These are phyloP conservation scores for Sinocyclocheilus maitianheensis DNA, from an alignment of 2,113 vertebrate genomes.

Conservation along the genomic window DNA sequence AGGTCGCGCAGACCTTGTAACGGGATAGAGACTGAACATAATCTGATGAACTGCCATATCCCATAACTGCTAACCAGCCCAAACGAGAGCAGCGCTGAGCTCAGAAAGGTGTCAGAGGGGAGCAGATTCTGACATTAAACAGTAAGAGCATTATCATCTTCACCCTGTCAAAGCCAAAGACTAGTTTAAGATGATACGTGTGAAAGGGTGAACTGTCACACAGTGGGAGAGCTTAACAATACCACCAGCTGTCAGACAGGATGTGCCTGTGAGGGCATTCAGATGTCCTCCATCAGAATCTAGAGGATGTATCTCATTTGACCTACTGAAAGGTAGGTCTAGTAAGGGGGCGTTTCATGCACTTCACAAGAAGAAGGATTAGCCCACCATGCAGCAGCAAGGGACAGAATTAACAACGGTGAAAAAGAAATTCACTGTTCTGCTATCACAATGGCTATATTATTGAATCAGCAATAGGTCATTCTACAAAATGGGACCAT, in stretches of 20 bases:
- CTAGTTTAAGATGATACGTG: constrained; percentile 42
- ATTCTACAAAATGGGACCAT: neutral
- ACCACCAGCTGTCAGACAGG: constrained; percentile 45
- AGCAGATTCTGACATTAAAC: constrained; percentile 45
- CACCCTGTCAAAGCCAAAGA: constrained; percentile 33
- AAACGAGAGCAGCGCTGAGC: constrained; percentile 21
- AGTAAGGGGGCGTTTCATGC: neutral
- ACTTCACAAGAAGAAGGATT: constrained; percentile 63
- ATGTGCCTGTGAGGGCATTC: constrained; percentile 25
- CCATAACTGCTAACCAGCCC: constrained; percentile 19
- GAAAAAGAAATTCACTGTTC: constrained; percentile 45
- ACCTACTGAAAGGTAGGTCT: constrained; percentile 25
- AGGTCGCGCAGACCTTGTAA: constrained; percentile 42
- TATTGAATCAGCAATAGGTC: neutral
- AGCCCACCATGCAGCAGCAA: constrained; percentile 38
- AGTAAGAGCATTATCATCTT: constrained; percentile 43
- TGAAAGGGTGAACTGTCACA: constrained; percentile 38
- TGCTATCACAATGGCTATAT: neutral
- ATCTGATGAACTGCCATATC: constrained; percentile 46
- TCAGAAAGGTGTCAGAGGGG: constrained; percentile 29
- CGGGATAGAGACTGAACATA: constrained; percentile 46
- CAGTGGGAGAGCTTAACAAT: constrained; percentile 23
- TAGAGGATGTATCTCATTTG: constrained; percentile 10
- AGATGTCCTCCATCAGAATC: constrained; percentile 36
- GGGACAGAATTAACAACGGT: constrained; percentile 44